Percentiles rank a stretch among this genome's conserved stretches.
These are phyloP conservation scores for Hyposoter dolosus DNA, from an alignment of 2,888 invertebrate species.

Conservation along the genomic window DNA sequence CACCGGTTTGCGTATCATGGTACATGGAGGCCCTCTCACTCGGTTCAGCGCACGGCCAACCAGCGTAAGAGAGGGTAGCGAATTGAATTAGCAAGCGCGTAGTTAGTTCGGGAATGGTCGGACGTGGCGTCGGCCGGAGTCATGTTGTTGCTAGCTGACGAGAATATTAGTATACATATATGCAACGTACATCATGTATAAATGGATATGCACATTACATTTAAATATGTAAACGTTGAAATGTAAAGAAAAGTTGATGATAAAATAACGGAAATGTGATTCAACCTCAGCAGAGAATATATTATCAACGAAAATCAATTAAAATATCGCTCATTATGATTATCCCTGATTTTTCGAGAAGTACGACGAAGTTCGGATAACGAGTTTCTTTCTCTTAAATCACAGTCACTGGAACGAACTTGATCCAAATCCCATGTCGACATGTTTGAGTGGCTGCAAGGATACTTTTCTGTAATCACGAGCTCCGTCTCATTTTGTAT, in stretches of 20 bases:
- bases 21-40: conserved; percentile 51
- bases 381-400: background rate
- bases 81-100: conserved; percentile 68
- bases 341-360: background rate
- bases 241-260: background rate
- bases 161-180: conserved; percentile 24
- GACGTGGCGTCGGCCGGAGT: conserved; percentile 55
- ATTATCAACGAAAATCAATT: background rate
- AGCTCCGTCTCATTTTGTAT: background rate
- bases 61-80: conserved; percentile 61
- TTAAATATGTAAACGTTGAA: background rate
- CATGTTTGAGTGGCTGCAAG: background rate
- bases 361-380: background rate
- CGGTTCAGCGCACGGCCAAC: conserved; percentile 55
- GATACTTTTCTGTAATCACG: background rate
- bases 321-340: background rate
- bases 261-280: background rate
- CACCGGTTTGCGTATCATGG: conserved; percentile 61
- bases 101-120: conserved; percentile 66
- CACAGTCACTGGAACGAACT: background rate
- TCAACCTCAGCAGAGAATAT: background rate
- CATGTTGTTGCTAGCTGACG: conserved; percentile 56
- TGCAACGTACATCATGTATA: background rate
- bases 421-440: background rate
- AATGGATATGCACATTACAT: background rate